Base-by-base conservation (phyloP, 2,888 invertebrate species). In the Drosophila mayaguana region DNA sequence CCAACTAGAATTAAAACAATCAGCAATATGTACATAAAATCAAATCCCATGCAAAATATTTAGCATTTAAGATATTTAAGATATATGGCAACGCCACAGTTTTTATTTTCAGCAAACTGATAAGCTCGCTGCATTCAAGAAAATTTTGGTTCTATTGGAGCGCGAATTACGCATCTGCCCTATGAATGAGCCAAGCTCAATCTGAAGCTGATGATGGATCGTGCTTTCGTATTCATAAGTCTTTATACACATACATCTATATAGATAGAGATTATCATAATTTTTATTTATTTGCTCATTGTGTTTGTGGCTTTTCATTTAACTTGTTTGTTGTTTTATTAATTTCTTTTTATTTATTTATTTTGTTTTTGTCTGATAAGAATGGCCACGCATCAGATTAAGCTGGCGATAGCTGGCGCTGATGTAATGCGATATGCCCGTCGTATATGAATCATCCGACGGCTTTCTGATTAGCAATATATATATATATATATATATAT, bases 331-430 rank as follows among this genome's bases (percentile, higher is more conserved):
- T 51, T 34, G 9, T 46, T 46, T 36, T 42, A 1, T 0, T 32
- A 9, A 8, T 2, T 28, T 28, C 9, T 60, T 22, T 51, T 14
- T 28, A 8, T 28, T 28, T 28, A 28, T 28, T 54, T 53, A 11
- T 53, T 65, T 38, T 65, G 61, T 48, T 60, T 22, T 51, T 14
- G 60, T 28, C 32, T 61, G 76, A 79, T 79, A 77, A 79, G 75
- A 70, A 61, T 57, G 45, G 75, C 75, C 71, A 63, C 77, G 75
- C 72, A 79, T 65, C 75, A 75, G 77, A 75, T 77, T 77, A 66
- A 74, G 63, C 48, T 50, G 48, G 48, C 80, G 75, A 77, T 77
- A 75, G 63, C 70, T 45, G 70, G 38, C 45, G 60, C 70, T 70
- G 80, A 79, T 77, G 63, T 71, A 75, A 77, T 60, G 59, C 64